Evolutionary conservation across 1,140 invertebrate species (phyloP), one percentile per base, ranked within the genome.

Genomic region (Philopotamus ludificatus): DNA sequence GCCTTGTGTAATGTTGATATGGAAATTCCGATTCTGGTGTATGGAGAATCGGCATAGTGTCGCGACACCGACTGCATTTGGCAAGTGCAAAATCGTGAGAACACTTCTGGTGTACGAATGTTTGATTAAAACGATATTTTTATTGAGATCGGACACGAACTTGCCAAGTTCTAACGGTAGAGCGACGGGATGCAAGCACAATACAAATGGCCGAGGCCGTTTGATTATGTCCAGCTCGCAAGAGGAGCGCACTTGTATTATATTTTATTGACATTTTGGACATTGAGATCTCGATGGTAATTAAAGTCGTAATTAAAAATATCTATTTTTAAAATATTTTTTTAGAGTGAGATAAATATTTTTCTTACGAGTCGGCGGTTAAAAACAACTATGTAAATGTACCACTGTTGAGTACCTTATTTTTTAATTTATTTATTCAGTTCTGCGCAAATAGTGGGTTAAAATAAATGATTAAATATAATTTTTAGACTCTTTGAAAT

Each of bases 321-420:
- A 2, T 58, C 55, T 58, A 58, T 58, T 58, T 58, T 58, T 60
- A 8, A 60, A 60, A 60, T 44, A 60, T 60, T 60, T 60, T 60
- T 42, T 15, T 60, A 60, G n/a, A n/a, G 15, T 34, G 28, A 60
- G 12, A 50, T 21, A 49, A 60, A 20, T 60, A 60, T 60, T 60
- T 58, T 60, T 60, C 44, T 20, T 60, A 60, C 42, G 51, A 54
- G 23, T n/a, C 54, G 22, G 39, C 54, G 54, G n/a, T n/a, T n/a
- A n/a, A 7, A 34, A 34, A 7, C 28, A 47, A 9, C 44, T 20
- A 16, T 18, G 39, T 39, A 57, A 15, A 21, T 42, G 34, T 42
- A 49, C 47, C 9, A 21, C 22, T 50, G 47, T 50, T 18, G 47
- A n/a, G 47, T 50, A 50, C 47, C 21, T 50, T 50, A 21, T 21